phyloP scores from a whole-genome alignment of 2,797 vertebrate species.

The Pseudochirops corinnae region DNA sequence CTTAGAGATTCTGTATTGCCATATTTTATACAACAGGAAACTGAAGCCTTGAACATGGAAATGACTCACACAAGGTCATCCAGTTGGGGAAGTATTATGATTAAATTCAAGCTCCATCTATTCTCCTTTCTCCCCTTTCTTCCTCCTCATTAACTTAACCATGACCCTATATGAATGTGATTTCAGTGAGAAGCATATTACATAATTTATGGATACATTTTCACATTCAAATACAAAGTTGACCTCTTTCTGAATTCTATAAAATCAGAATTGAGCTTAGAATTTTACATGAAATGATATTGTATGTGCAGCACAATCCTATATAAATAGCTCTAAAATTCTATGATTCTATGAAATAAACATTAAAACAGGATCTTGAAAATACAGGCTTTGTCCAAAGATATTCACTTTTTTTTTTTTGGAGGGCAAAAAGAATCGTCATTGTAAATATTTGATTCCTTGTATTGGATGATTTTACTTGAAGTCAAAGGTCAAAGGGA shows the following conservation, averaged over 20 bases:
- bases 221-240: slow-evolving; percentile 55
- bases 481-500: slow-evolving; percentile 54
- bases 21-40: neutral
- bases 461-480: slow-evolving; percentile 38
- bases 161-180: slow-evolving; percentile 25
- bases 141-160: slow-evolving; percentile 39
- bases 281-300: slow-evolving; percentile 44
- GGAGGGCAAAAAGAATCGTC: slow-evolving; percentile 10
- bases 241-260: neutral
- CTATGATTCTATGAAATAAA: neutral
- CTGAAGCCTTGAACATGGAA: neutral
- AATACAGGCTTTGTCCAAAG: neutral
- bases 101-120: slow-evolving; percentile 31
- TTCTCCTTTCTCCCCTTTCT: neutral
- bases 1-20: neutral
- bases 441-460: slow-evolving; percentile 15
- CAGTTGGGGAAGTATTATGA: slow-evolving; percentile 13
- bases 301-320: neutral
- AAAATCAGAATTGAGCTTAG: slow-evolving; percentile 30
- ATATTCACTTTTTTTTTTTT: neutral
- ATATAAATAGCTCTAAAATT: neutral
- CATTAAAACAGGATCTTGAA: slow-evolving; percentile 20
- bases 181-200: slow-evolving; percentile 40
- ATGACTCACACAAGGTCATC: neutral
- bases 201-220: slow-evolving; percentile 36